Percentiles rank a stretch among this genome's conserved stretches.
Conservation (phyloP, 2,888 invertebrate species). For the Sphinx pinastri region DNA sequence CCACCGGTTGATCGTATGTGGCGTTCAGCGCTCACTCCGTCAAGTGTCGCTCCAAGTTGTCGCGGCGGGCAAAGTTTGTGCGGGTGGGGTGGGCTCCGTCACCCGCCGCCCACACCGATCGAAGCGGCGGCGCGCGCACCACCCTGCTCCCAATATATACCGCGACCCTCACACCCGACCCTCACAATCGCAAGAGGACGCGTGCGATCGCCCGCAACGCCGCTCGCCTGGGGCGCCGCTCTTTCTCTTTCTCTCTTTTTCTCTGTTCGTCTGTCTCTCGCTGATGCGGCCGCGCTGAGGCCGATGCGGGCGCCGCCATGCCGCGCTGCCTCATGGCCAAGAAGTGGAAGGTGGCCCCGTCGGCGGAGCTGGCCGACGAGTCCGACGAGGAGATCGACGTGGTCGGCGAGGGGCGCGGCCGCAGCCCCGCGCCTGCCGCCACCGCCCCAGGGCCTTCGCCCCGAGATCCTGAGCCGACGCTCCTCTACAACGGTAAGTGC, state of each 20-base stretch:
- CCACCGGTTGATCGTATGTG: conserved; percentile 74
- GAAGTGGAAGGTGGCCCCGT: conserved; percentile 93
- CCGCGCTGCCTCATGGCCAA: conserved; percentile 98
- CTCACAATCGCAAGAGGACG: conserved; percentile 84
- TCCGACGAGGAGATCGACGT: conserved; percentile 93
- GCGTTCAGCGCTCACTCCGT: conserved; percentile 50
- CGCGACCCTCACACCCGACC: conserved; percentile 66
- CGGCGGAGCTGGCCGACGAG: conserved; percentile 85
- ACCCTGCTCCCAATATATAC: conserved; percentile 75
- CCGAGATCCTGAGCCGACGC: conserved; percentile 87
- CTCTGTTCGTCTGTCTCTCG: conserved; percentile 82
- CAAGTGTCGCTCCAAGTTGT: conserved; percentile 71
- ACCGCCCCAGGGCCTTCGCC: conserved; percentile 88
- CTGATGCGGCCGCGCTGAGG: conserved; percentile 82
- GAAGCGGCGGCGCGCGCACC: conserved; percentile 75
- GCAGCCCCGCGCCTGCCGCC: conserved; percentile 81
- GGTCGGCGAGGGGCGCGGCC: conserved; percentile 89
- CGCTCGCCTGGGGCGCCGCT: conserved; percentile 82
- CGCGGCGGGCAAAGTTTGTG: conserved; percentile 67
- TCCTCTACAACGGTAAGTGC: conserved; percentile 90
- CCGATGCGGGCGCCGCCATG: conserved; percentile 88
- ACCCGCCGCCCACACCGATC: conserved; percentile 68
- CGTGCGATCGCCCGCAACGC: conserved; percentile 79
- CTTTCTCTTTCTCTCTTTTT: conserved; percentile 82
- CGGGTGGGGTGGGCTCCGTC: conserved; percentile 51